Evolutionary conservation across 1,140 invertebrate species (phyloP).

Genomic region (Doryteuthis pealeii): DNA sequence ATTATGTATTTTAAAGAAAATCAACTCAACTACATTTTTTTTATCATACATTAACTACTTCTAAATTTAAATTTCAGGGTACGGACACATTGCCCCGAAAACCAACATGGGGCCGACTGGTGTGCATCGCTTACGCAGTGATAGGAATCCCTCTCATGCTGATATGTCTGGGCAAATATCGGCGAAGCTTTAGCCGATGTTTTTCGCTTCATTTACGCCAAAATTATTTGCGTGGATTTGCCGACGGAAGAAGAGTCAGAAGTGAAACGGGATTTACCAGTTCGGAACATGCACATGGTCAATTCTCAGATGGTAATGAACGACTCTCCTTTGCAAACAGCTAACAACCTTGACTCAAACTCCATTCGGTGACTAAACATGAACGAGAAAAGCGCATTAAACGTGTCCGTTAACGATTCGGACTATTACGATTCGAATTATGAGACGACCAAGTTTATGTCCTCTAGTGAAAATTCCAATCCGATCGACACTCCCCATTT

Average conservation of each 20-base stretch:
- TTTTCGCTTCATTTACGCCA: constrained; percentile 92
- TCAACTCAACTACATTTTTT: too few species aligned
- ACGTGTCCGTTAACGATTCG: not conserved
- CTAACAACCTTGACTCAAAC: constrained; percentile 82
- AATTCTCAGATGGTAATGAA: constrained; percentile 25
- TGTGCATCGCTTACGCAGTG: constrained; percentile 93
- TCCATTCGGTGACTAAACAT: constrained; percentile 83
- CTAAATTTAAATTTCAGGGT: constrained; percentile 68
- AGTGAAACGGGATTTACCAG: too few species aligned
- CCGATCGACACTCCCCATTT: constrained; percentile 11
- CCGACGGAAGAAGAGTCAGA: constrained; percentile 5
- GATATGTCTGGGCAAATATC: constrained; percentile 85
- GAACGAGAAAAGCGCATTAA: constrained; percentile 15
- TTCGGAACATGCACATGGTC: not conserved
- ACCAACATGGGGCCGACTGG: constrained; percentile 88
- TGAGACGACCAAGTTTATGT: not conserved
- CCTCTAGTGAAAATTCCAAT: not conserved
- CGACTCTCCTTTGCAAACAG: constrained; percentile 72
- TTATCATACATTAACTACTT: not conserved
- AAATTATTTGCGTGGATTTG: constrained; percentile 77
- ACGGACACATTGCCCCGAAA: constrained; percentile 89
- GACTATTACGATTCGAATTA: constrained; percentile 50
- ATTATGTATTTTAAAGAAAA: too few species aligned
- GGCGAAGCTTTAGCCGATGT: constrained; percentile 93
- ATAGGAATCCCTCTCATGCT: constrained; percentile 95